These are phyloP conservation scores for Gadopsis bispinosus DNA, from an alignment of 2,797 vertebrate species.

Conservation along the genomic window DNA sequence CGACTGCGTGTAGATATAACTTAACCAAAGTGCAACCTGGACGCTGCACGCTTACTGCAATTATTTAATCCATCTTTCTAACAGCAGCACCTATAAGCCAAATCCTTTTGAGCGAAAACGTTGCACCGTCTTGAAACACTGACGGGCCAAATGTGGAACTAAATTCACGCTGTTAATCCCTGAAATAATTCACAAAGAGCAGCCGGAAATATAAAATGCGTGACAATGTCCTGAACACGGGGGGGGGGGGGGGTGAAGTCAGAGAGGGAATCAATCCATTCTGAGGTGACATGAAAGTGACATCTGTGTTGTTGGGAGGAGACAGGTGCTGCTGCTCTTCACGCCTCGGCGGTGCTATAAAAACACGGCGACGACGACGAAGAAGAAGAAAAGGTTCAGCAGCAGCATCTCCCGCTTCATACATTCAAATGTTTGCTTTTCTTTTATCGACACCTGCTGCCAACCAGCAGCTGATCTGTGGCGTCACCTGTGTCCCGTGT, in stretches of 20 bases:
- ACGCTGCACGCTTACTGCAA: constrained; percentile 15
- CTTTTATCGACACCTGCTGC: constrained; percentile 55
- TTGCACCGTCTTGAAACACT: constrained; percentile 1
- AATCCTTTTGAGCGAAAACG: constrained; percentile 12
- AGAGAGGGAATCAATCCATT: constrained; percentile 4
- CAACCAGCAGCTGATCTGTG: not conserved
- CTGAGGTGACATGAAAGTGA: not conserved
- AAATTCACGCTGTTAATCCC: not conserved
- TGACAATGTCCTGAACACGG: not conserved
- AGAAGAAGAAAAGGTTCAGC: not conserved
- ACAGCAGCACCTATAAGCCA: not conserved
- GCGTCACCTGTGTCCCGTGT: not conserved
- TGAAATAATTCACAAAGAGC: not conserved
- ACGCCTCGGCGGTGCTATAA: not conserved
- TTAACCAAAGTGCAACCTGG: constrained; percentile 6
- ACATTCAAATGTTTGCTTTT: constrained; percentile 9
- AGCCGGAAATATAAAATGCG: constrained; percentile 7
- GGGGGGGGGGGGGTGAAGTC: not conserved
- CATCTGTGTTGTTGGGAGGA: constrained; percentile 21
- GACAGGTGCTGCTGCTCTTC: constrained; percentile 47
- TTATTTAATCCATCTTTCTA: constrained; percentile 10
- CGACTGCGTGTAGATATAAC: not conserved
- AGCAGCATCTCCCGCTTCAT: constrained; percentile 11
- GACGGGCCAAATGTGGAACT: not conserved
- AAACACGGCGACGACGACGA: not conserved